Evolutionary conservation across 1,140 invertebrate genomes (phyloP).

Genomic region (Achatina immaculata): DNA sequence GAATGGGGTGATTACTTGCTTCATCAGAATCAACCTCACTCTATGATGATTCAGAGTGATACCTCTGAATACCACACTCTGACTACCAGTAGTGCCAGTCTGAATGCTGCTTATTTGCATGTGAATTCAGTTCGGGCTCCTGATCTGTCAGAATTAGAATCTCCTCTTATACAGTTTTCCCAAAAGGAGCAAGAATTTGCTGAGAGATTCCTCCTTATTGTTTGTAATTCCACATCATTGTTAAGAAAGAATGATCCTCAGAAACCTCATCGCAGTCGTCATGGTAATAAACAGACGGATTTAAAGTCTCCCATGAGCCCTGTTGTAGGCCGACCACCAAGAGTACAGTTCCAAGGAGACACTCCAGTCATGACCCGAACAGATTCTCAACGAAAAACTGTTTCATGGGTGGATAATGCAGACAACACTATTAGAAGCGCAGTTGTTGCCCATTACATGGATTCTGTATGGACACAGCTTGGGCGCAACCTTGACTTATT

Average conservation of each 20-base stretch:
- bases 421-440: slow-evolving; percentile 62
- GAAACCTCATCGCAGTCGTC: slow-evolving; percentile 27
- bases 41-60: slow-evolving; percentile 43
- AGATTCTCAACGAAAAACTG: slow-evolving; percentile 64
- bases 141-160: slow-evolving; percentile 57
- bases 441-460: slow-evolving; percentile 63
- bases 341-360: slow-evolving; percentile 46
- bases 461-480: slow-evolving; percentile 65
- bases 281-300: slow-evolving; percentile 30
- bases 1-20: slow-evolving; percentile 60
- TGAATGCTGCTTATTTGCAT: slow-evolving; percentile 58
- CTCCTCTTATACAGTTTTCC: slow-evolving; percentile 64
- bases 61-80: slow-evolving; percentile 64
- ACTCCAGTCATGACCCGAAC: slow-evolving; percentile 59
- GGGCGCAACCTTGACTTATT: slow-evolving; percentile 61
- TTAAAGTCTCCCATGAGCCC: slow-evolving; percentile 41
- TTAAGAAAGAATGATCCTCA: slow-evolving; percentile 58
- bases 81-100: slow-evolving; percentile 60
- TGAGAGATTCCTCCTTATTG: slow-evolving; percentile 67
- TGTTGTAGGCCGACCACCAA: slow-evolving; percentile 51
- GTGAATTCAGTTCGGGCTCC: slow-evolving; percentile 59
- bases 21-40: slow-evolving; percentile 28
- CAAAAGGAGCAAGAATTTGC: slow-evolving; percentile 67
- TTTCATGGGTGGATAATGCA: slow-evolving; percentile 69
- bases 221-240: slow-evolving; percentile 67